A percentile compares a stretch with the other conserved stretches of the same genome.
Conservation (phyloP, 2,888 invertebrate genomes). For the Cephus rjabovi region DNA sequence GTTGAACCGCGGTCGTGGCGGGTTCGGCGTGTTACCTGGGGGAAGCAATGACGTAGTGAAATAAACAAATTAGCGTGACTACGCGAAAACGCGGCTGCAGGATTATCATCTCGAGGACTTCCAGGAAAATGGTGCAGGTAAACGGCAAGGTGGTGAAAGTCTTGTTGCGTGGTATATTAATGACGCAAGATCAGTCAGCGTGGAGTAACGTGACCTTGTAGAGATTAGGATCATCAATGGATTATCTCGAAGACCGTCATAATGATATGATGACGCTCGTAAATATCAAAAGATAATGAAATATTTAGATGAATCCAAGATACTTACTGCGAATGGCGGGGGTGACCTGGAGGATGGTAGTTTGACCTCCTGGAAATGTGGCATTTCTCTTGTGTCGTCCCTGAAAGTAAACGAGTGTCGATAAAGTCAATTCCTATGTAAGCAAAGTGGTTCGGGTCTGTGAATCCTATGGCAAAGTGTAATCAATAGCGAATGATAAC, state of each 20-base stretch:
- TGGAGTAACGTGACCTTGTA: not conserved
- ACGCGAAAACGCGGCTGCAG: not conserved
- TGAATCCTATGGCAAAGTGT: constrained; percentile 25
- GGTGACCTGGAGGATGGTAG: constrained; percentile 73
- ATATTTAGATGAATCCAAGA: not conserved
- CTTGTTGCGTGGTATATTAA: not conserved
- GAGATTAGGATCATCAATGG: not conserved
- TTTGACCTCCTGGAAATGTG: constrained; percentile 82
- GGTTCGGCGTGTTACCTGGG: constrained; percentile 69
- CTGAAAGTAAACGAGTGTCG: constrained; percentile 59
- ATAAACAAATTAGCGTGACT: not conserved
- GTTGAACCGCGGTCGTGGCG: constrained; percentile 72
- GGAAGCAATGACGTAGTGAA: constrained; percentile 24
- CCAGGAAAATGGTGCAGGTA: not conserved
- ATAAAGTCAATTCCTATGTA: not conserved
- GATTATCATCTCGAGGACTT: not conserved
- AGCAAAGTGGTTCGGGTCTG: not conserved
- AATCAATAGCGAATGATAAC: constrained; percentile 40
- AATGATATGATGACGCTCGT: not conserved
- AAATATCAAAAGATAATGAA: not conserved
- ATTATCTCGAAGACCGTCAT: too few species aligned
- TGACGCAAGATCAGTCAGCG: not conserved
- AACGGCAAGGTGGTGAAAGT: not conserved
- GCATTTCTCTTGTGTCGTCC: constrained; percentile 85
- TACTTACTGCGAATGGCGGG: constrained; percentile 73